Conservation (phyloP, 2,888 invertebrate species). For the Podabrus alpinus region DNA sequence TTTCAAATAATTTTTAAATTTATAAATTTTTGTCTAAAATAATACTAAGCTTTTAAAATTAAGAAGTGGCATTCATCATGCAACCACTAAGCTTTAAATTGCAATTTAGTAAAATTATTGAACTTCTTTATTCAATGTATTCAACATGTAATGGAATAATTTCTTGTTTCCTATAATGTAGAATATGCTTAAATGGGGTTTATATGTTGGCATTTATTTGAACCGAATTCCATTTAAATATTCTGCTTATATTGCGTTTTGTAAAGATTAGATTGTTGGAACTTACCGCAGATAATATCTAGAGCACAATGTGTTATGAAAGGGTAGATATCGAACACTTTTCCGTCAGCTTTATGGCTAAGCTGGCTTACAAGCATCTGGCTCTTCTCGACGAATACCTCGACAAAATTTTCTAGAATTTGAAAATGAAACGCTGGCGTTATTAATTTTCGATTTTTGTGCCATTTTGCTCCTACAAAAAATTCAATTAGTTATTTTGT, state of each 20-base stretch:
- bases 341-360: constrained; percentile 35
- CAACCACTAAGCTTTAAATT: not conserved
- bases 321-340: constrained; percentile 44
- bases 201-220: constrained; percentile 1
- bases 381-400: constrained; percentile 43
- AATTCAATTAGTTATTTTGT: not conserved
- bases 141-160: not conserved
- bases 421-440: constrained; percentile 48
- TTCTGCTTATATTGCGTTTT: constrained; percentile 16
- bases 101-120: not conserved
- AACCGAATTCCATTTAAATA: constrained; percentile 14
- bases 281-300: constrained; percentile 48
- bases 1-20: too few relatives aligned
- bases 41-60: too few relatives aligned
- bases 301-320: constrained; percentile 43
- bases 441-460: constrained; percentile 40
- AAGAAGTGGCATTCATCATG: too few relatives aligned
- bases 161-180: not conserved
- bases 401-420: constrained; percentile 43
- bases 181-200: not conserved
- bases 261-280: constrained; percentile 17
- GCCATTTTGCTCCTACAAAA: constrained; percentile 39
- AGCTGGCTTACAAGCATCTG: constrained; percentile 36
- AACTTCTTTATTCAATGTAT: not conserved
- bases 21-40: too few relatives aligned